Evolutionary conservation across 2,113 vertebrate genomes (phyloP).

Genomic region (Candoia aspera): DNA sequence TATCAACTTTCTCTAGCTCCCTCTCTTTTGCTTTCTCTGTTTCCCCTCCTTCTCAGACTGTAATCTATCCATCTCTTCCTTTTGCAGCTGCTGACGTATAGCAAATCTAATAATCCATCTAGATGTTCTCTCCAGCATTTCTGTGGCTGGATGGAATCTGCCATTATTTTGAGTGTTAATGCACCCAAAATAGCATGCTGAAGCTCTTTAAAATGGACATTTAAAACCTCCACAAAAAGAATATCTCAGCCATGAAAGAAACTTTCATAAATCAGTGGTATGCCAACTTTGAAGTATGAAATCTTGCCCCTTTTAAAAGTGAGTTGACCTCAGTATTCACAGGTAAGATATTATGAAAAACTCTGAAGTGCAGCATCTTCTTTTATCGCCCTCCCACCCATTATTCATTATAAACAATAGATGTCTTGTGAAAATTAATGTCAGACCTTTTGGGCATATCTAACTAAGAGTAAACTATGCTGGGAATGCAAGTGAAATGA

Average conservation of each 20-base stretch:
- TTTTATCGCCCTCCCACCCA: neutral
- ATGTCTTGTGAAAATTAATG: neutral
- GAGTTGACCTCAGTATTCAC: neutral
- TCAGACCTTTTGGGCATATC: neutral
- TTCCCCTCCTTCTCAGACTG: neutral
- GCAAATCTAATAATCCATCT: slow-evolving; percentile 6
- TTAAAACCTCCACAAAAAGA: neutral
- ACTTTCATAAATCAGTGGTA: neutral
- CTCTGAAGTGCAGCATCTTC: neutral
- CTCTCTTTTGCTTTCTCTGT: neutral
- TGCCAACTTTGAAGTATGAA: neutral
- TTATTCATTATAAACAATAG: neutral
- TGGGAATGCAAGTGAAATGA: slow-evolving; percentile 6
- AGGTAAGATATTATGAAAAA: neutral
- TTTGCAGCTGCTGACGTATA: neutral
- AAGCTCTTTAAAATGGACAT: neutral
- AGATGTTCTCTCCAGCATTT: slow-evolving; percentile 1
- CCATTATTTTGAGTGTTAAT: neutral
- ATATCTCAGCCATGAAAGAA: neutral
- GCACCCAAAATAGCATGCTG: neutral
- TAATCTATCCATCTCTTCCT: neutral
- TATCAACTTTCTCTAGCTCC: neutral
- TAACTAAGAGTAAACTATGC: neutral
- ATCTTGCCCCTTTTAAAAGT: neutral
- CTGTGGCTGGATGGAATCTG: slow-evolving; percentile 1